phyloP scores from a whole-genome alignment of 2,113 vertebrate genomes.

The Zapus hudsonius region DNA sequence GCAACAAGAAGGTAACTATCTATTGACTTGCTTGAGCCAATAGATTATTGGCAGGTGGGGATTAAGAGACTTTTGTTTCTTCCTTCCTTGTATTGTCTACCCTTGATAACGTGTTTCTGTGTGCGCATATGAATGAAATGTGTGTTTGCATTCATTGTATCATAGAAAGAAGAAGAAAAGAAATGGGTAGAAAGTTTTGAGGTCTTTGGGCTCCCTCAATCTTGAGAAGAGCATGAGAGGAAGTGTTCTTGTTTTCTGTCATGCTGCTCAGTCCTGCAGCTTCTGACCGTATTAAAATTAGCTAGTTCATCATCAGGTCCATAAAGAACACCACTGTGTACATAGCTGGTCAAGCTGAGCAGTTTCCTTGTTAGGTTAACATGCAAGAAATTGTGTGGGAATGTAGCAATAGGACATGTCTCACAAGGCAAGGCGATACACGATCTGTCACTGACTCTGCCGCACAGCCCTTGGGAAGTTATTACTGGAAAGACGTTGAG shows the following conservation, averaged over 20 bases:
- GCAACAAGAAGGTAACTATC: no score
- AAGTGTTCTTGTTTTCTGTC: not conserved
- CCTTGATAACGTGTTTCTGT: not conserved
- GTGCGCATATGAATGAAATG: not conserved
- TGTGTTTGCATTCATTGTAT: not conserved
- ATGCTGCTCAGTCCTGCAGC: not conserved
- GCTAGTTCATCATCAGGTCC: not conserved
- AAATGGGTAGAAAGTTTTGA: not conserved
- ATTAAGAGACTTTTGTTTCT: not conserved
- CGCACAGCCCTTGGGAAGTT: not conserved
- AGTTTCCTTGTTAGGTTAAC: not conserved
- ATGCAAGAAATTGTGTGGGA: no score
- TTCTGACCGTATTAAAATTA: not conserved
- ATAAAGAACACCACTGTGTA: not conserved
- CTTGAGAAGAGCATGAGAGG: not conserved
- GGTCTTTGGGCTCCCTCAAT: not conserved
- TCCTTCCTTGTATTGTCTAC: not conserved
- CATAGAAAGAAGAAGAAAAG: not conserved
- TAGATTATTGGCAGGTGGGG: not conserved
- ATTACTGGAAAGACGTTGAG: not conserved
- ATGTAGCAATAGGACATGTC: no score
- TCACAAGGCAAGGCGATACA: rapidly evolving
- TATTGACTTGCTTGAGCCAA: not conserved
- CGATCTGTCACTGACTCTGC: not conserved
- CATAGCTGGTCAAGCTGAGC: no score